Conservation (phyloP, 2,113 vertebrate species). For the Paedocypris sp. region DNA sequence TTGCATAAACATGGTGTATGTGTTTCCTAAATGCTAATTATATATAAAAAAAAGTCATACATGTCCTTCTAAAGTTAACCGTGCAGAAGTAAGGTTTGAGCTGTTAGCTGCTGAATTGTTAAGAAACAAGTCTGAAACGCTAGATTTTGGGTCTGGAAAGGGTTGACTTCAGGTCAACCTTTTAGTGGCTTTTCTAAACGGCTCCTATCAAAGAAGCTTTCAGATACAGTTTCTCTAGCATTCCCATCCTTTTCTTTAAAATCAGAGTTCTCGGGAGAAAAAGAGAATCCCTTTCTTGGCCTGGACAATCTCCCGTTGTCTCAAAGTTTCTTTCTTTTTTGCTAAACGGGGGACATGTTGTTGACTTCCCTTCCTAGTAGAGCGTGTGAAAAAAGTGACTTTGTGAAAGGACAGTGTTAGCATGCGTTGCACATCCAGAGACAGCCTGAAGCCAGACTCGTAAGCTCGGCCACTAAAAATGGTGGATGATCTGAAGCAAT, state of each 20-base stretch:
- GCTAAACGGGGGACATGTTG: constrained; percentile 7
- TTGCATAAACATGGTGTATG: too few species aligned
- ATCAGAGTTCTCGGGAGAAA: not conserved
- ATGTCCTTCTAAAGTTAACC: too few species aligned
- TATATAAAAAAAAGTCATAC: too few species aligned
- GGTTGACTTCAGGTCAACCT: too few species aligned
- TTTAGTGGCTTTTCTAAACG: too few species aligned
- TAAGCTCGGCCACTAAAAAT: not conserved
- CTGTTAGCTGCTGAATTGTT: too few species aligned
- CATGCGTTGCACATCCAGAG: not conserved
- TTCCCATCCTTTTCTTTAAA: constrained; percentile 10
- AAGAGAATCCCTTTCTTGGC: not conserved
- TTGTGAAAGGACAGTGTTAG: constrained; percentile 1
- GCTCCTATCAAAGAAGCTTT: too few species aligned
- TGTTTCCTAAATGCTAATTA: too few species aligned
- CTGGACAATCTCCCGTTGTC: constrained; percentile 37
- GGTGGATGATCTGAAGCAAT: not conserved
- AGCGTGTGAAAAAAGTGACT: constrained; percentile 3
- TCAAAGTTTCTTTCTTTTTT: constrained; percentile 37
- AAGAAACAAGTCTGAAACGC: too few species aligned
- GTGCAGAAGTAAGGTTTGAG: too few species aligned
- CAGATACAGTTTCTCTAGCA: constrained; percentile 34
- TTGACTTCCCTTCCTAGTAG: not conserved
- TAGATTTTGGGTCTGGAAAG: too few species aligned
- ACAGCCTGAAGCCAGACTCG: not conserved